Evolutionary conservation across 1,140 invertebrate species (phyloP), one percentile per base, ranked within the genome.

Genomic region (Heterodera schachtii): DNA sequence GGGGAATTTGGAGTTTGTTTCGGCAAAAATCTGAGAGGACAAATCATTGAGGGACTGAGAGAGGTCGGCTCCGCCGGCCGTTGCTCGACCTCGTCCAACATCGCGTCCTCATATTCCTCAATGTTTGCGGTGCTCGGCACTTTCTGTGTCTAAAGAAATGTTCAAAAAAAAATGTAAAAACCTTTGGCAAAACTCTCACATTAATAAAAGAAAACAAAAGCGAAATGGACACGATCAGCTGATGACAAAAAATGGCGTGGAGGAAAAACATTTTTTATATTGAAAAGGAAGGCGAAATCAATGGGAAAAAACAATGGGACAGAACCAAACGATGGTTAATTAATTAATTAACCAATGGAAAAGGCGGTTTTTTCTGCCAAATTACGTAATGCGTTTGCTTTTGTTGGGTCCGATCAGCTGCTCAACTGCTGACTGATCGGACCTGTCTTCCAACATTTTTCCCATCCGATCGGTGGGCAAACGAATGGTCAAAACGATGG

Each of bases 91-190:
- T 66, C 71, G 41, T 81, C 71, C 16, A 73, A 64, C 57, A 81
- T 44, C 31, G 57, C 49, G 41, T 77, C 52, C 67, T 66, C 71
- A 75, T 77, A 78, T 16, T 79, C 78, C 19, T 79, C 78, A 71
- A 79, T 79, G 57, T 79, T 73, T 6, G 57, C 41, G 31, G 78
- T 41, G 21, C 19, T 79, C 21, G 78, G 78, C 60, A 79, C 78
- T 74, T 79, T 79, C 21, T 79, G 57, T 46, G 78, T 31, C 78
- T 79, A 64, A n/a, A 43, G 6, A 19, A n/a, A n/a, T n/a, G 16
- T 75, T 21, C n/a, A 19, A 41, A n/a, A 31, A n/a, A 31, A 47
- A 49, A 11, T 44, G 7, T 75, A 52, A 52, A 19, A 19, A 75
- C 6, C 31, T 46, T 74, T 43, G 31, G 31, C 31, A 75, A 52